phyloP scores from a whole-genome alignment of 1,140 invertebrate genomes.

The Cotesia chilonis region DNA sequence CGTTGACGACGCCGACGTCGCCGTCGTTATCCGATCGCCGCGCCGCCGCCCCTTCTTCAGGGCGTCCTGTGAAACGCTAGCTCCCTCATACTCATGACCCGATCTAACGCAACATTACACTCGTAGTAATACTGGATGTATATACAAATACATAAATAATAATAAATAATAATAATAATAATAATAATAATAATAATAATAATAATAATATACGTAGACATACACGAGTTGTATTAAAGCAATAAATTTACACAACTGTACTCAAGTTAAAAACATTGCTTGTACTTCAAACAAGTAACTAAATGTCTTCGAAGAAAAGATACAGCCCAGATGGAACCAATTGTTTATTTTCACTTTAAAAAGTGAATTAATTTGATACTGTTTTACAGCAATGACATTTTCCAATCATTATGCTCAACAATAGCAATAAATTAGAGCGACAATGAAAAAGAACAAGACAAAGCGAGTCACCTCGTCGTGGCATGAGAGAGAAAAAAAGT shows the following conservation, averaged over 20 bases:
- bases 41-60: constrained; percentile 31
- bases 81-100: constrained; percentile 14
- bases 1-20: constrained; percentile 30
- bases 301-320: too few relatives aligned
- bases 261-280: too few relatives aligned
- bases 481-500: constrained; percentile 1
- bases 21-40: constrained; percentile 29
- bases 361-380: too few relatives aligned
- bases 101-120: constrained; percentile 19
- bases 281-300: too few relatives aligned
- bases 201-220: not conserved
- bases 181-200: not conserved
- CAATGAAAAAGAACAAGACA: not conserved
- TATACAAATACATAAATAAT: not conserved
- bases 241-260: too few relatives aligned
- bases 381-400: too few relatives aligned
- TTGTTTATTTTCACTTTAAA: not conserved
- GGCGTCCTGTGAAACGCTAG: constrained; percentile 29
- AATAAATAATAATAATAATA: not conserved
- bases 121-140: not conserved
- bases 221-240: too few relatives aligned
- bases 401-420: not conserved
- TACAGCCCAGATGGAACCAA: not conserved
- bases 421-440: not conserved
- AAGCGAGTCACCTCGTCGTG: not conserved